Conservation (phyloP, 2,113 vertebrate species). For the Polypterus senegalus region DNA sequence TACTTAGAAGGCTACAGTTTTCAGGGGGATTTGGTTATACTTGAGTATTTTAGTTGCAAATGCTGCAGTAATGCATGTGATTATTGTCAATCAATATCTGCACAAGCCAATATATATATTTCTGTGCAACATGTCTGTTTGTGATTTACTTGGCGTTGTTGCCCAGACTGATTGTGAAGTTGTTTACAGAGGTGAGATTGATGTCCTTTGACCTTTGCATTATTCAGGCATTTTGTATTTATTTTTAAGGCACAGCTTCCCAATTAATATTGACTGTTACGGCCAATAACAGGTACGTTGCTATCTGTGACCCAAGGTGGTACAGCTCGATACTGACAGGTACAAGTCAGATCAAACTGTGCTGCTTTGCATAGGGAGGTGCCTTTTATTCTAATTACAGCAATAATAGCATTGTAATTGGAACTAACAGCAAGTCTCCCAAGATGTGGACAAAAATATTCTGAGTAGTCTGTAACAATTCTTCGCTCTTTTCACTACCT, state of each 20-base stretch:
- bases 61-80: too few relatives aligned
- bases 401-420: constrained; percentile 21
- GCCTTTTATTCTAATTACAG: constrained; percentile 23
- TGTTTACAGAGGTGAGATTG: constrained; percentile 22
- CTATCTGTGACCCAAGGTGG: constrained; percentile 39
- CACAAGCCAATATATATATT: constrained; percentile 40
- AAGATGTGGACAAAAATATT: constrained; percentile 25
- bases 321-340: constrained; percentile 33
- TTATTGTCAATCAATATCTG: constrained; percentile 10
- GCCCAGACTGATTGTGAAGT: constrained; percentile 24
- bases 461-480: constrained; percentile 36
- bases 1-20: too few relatives aligned
- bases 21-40: too few relatives aligned
- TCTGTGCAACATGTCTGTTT: constrained; percentile 33
- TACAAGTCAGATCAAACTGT: constrained; percentile 30
- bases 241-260: constrained; percentile 21
- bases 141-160: constrained; percentile 32
- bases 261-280: constrained; percentile 39
- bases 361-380: constrained; percentile 28
- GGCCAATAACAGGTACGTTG: constrained; percentile 43
- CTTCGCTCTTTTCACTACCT: constrained; percentile 27
- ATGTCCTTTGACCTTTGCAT: constrained; percentile 34
- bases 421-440: constrained; percentile 21
- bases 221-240: constrained; percentile 31
- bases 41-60: too few relatives aligned